Base-by-base conservation (phyloP, 2,113 vertebrate genomes). In the Cnemophilus loriae region DNA sequence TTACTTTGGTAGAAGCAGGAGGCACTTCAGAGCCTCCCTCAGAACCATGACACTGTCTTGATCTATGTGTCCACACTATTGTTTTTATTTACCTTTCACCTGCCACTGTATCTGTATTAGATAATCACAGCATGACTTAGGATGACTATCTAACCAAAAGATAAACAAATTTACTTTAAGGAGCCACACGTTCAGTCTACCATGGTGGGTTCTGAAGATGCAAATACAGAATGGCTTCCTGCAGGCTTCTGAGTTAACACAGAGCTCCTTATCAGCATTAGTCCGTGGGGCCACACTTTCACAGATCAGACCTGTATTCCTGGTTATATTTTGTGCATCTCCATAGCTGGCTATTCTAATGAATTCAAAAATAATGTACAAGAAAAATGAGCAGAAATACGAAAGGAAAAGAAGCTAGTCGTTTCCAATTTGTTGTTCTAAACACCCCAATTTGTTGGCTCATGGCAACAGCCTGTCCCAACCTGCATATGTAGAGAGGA, bases 141-240 rank as follows among this genome's bases (percentile, higher is more conserved):
- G 9, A 44, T 32, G 23, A 18, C 12, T 32, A 16, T 11, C 22
- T 32, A n/a, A 37, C 10, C 7, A 41, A 65, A 87, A 52, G 16
- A 30, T 17, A 55, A 64, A 42, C 1, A 30, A 37, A 67, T 50
- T 59, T 55, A n/a, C 14, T 22, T 22, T 39, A 27, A 68, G 21
- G 13, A 70, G 11, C 1, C 32, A 70, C 13, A 11, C 0, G 0
- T 53, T 75, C 52, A 7, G 10, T 47, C 22, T 64, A 3, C 21
- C 16, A 6, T 30, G 10, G 11, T 17, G 32, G 1, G 3, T 57
- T 55, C 60, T 64, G 50, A 53, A 1, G 3, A 28, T 3, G 3
- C 10, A 87, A 41, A 59, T 16, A 21, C 4, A 9, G 30, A 55
- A 42, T 13, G 33, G 9, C 5, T 70, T 80, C 17, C 20, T 63